Percentiles rank a stretch among this genome's conserved stretches.
Conservation (phyloP, 2,797 vertebrate genomes). For the Eulemur rubriventer region DNA sequence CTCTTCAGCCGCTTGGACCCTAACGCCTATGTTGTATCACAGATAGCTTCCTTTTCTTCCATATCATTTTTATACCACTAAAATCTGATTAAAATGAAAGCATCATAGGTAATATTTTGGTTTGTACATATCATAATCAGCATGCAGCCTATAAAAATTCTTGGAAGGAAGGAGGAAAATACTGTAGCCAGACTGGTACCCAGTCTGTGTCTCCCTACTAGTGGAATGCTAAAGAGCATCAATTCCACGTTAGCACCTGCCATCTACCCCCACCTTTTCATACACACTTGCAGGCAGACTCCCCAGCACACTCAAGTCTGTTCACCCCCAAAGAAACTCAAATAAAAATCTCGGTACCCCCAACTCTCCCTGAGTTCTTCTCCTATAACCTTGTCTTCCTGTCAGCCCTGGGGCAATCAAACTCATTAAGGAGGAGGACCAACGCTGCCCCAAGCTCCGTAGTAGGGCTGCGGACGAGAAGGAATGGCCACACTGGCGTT, state of each 20-base stretch:
- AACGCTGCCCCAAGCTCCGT: neutral
- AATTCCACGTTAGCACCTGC: rapidly evolving
- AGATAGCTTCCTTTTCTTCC: neutral
- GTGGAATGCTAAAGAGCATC: neutral
- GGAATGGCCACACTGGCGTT: neutral
- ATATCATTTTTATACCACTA: neutral
- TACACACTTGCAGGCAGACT: neutral
- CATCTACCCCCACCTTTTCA: neutral
- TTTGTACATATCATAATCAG: neutral
- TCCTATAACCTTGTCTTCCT: neutral
- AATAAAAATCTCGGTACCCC: neutral
- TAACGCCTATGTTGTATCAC: neutral
- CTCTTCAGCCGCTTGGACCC: neutral
- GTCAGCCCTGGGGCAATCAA: neutral
- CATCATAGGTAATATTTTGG: neutral
- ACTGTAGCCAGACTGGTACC: neutral
- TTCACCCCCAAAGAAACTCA: neutral
- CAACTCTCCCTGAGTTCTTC: neutral
- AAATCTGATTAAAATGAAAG: neutral
- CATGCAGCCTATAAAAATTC: neutral
- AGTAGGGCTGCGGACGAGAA: neutral
- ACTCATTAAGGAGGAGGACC: neutral
- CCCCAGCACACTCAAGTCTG: neutral
- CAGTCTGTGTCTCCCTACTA: neutral
- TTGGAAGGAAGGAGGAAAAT: neutral